Evolutionary conservation across 2,888 invertebrate species (phyloP).

Genomic region (Glyphotaelius pellucidus): DNA sequence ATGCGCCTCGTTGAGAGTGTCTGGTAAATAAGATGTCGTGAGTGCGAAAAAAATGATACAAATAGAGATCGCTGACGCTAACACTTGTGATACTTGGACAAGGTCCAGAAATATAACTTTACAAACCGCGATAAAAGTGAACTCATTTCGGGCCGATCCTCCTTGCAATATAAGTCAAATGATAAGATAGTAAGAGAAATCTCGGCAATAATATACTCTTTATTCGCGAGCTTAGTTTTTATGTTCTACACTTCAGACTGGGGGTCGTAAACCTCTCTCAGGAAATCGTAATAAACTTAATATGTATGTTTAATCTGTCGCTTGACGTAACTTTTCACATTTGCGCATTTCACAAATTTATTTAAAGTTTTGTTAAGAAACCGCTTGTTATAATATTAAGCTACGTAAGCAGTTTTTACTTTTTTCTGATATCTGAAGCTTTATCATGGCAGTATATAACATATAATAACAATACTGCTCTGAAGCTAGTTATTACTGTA

Average conservation of each 20-base stretch:
- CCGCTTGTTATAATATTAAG: too few relatives aligned
- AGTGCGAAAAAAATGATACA: not conserved
- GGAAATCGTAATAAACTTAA: not conserved
- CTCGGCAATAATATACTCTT: not conserved
- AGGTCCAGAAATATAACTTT: not conserved
- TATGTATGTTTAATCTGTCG: not conserved
- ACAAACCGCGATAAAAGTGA: not conserved
- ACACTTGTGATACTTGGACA: not conserved
- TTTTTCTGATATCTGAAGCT: too few relatives aligned
- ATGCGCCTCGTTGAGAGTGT: not conserved
- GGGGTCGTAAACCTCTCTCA: not conserved
- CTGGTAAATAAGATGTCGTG: not conserved
- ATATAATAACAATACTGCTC: too few relatives aligned
- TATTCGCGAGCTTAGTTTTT: not conserved
- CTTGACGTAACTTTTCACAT: not conserved
- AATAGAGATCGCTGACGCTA: not conserved
- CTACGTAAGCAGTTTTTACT: too few relatives aligned
- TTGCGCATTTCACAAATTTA: too few relatives aligned
- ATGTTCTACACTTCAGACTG: not conserved
- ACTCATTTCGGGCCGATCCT: not conserved
- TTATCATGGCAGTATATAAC: too few relatives aligned
- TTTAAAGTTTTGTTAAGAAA: too few relatives aligned
- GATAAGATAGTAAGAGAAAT: not conserved
- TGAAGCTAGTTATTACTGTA: too few relatives aligned
- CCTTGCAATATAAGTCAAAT: not conserved